A percentile compares a stretch with the other conserved stretches of the same genome.
phyloP scores from a whole-genome alignment of 37 sponge, comb jelly and placozoan genomes.

The Tethya wilhelma region DNA sequence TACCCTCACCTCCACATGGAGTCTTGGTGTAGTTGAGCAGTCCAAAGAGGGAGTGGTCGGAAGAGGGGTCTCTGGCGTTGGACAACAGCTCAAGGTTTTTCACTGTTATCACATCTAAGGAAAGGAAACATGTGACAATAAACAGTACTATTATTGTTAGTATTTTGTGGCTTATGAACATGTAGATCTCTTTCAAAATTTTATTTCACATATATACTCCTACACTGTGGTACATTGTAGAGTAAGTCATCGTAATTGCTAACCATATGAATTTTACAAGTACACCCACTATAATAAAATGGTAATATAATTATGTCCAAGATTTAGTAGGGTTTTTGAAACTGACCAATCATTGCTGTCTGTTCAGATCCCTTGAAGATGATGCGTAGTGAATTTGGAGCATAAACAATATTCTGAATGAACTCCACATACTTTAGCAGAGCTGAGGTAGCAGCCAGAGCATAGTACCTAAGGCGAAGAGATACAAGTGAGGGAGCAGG shows the following conservation, averaged over 20 bases:
- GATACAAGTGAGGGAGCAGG: background rate
- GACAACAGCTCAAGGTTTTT: constrained; percentile 89
- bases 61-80: constrained; percentile 75
- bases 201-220: background rate
- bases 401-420: constrained; percentile 93
- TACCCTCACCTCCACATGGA: constrained; percentile 69
- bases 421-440: constrained; percentile 97
- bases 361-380: constrained; percentile 86
- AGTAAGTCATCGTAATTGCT: too few species aligned
- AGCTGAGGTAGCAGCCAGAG: constrained; percentile 91
- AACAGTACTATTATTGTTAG: background rate
- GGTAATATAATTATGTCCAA: background rate
- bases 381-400: constrained; percentile 79
- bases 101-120: constrained; percentile 85
- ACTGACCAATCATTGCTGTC: constrained; percentile 86
- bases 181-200: background rate
- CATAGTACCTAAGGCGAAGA: constrained; percentile 87
- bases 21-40: constrained; percentile 96
- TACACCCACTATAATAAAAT: background rate
- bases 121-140: too few species aligned
- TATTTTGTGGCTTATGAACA: background rate
- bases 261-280: background rate
- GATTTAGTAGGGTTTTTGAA: background rate
- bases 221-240: too few species aligned
- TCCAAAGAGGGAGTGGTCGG: constrained; percentile 82